These are phyloP conservation scores for Siniperca obscura DNA, from an alignment of 2,797 vertebrate species.

Conservation along the genomic window DNA sequence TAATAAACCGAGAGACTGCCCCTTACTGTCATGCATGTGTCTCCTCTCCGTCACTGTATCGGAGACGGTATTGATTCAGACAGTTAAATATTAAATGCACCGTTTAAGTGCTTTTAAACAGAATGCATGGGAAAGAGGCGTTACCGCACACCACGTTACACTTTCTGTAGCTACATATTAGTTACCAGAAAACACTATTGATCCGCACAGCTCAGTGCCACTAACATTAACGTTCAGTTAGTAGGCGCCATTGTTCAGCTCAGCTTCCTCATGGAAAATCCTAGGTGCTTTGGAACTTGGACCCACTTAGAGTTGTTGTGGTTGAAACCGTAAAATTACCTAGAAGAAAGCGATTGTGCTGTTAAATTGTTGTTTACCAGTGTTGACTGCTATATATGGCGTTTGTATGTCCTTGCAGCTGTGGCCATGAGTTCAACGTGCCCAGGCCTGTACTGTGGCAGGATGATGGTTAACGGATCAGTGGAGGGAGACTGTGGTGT, in stretches of 20 bases:
- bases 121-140: too few relatives aligned
- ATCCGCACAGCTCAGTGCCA: not conserved
- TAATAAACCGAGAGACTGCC: too few relatives aligned
- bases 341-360: not conserved
- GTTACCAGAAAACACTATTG: not conserved
- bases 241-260: not conserved
- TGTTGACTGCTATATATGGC: not conserved
- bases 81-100: not conserved
- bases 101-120: not conserved
- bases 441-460: constrained; percentile 96
- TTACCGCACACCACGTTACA: too few relatives aligned
- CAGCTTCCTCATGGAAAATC: not conserved
- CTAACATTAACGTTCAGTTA: not conserved
- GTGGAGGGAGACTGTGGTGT: constrained; percentile 93
- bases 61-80: not conserved
- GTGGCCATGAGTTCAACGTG: constrained; percentile 92
- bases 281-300: not conserved
- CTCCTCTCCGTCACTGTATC: not conserved
- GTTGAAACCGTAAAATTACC: not conserved
- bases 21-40: not conserved
- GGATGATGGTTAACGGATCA: constrained; percentile 86
- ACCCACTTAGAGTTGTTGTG: too few relatives aligned
- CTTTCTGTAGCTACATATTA: too few relatives aligned
- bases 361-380: too few relatives aligned
- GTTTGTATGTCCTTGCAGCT: constrained; percentile 79